Evolutionary conservation across 2,797 vertebrate species (phyloP).

Genomic region (Oreonectes daqikongensis): DNA sequence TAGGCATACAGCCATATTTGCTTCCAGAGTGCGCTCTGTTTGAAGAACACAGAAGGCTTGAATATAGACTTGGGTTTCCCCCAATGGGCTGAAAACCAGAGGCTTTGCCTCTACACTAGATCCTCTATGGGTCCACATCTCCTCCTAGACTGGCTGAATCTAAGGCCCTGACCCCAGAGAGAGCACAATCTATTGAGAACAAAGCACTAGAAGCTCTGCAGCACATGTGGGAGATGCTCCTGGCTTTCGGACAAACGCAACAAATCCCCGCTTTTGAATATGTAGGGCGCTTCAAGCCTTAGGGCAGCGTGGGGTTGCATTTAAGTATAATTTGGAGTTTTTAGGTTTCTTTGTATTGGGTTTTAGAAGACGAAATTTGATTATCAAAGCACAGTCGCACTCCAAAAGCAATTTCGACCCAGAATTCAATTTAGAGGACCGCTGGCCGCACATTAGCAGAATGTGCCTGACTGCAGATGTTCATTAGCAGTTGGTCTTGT

Average conservation of each 20-base stretch:
- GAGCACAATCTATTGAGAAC: background rate
- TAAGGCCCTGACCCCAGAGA: background rate
- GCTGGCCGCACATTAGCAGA: slow-evolving; percentile 1
- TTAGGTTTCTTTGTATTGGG: background rate
- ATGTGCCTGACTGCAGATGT: background rate
- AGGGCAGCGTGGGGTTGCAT: background rate
- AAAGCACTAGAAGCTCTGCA: background rate
- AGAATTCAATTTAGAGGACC: background rate
- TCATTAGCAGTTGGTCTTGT: slow-evolving; percentile 17
- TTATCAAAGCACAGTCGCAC: background rate
- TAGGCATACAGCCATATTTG: slow-evolving; percentile 26
- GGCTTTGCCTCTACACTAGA: background rate
- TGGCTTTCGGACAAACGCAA: slow-evolving; percentile 21
- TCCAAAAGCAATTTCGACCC: background rate
- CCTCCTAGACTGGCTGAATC: background rate
- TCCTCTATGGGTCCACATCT: background rate
- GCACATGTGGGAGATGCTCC: background rate
- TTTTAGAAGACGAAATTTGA: background rate
- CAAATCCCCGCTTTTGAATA: slow-evolving; percentile 35
- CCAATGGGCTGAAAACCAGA: slow-evolving; percentile 16
- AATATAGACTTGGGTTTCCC: slow-evolving; percentile 24
- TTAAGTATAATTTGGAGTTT: background rate
- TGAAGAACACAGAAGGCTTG: background rate
- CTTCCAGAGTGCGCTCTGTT: slow-evolving; percentile 7
- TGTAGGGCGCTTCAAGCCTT: slow-evolving; percentile 17